Evolutionary conservation across 2,797 vertebrate species (phyloP).

Genomic region (Cryptoprocta ferox): DNA sequence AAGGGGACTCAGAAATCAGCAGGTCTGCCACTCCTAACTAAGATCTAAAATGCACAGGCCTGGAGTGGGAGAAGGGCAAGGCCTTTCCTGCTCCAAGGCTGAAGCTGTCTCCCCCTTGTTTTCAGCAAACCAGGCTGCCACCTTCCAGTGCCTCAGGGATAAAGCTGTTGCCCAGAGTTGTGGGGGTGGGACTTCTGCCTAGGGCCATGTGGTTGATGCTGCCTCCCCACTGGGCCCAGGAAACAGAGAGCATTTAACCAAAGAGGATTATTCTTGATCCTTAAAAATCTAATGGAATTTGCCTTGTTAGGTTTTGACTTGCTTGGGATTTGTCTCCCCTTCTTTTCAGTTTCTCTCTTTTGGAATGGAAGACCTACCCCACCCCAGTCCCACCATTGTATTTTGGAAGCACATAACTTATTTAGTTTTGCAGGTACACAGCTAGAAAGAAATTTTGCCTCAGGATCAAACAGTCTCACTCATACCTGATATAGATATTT

Average conservation of each 20-base stretch:
- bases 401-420: not conserved
- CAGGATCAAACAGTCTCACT: not conserved
- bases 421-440: not conserved
- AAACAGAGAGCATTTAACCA: not conserved
- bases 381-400: no score
- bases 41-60: not conserved
- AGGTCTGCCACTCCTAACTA: not conserved
- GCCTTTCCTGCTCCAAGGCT: not conserved
- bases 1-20: not conserved
- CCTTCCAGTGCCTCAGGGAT: not conserved
- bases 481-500: not conserved
- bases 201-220: not conserved
- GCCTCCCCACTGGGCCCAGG: not conserved
- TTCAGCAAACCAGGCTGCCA: not conserved
- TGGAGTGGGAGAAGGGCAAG: not conserved
- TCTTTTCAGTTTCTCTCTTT: not conserved
- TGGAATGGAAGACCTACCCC: not conserved
- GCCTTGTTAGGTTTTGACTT: not conserved
- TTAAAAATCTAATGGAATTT: not conserved
- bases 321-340: not conserved
- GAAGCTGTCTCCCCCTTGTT: not conserved
- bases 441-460: not conserved
- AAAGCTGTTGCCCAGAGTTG: not conserved
- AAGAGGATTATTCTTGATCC: not conserved
- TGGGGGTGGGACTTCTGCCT: no score